phyloP scores from a whole-genome alignment of 2,797 vertebrate species.

The Pseudocheirus occidentalis region DNA sequence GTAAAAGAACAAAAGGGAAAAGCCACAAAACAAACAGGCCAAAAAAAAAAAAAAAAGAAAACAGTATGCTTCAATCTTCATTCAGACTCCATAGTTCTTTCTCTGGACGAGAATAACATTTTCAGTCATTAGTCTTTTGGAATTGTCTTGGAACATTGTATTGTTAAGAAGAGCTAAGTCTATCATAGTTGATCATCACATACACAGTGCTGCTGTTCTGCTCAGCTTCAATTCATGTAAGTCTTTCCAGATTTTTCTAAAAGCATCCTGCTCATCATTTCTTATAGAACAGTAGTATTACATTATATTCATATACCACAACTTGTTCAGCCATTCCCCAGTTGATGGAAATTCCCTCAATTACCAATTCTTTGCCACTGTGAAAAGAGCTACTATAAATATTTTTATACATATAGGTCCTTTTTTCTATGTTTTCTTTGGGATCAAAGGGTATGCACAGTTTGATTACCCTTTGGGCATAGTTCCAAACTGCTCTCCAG shows the following conservation, averaged over 20 bases:
- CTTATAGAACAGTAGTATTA: background rate
- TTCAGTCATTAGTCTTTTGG: background rate
- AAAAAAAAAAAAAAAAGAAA: background rate
- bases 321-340: background rate
- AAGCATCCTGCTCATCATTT: background rate
- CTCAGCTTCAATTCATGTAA: background rate
- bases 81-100: background rate
- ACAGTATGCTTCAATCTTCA: background rate
- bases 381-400: background rate
- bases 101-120: background rate
- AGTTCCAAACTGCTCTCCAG: background rate
- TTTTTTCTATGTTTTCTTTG: background rate
- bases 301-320: background rate
- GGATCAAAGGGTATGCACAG: background rate
- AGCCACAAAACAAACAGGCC: background rate
- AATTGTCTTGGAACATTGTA: background rate
- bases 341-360: background rate
- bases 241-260: background rate
- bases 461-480: background rate
- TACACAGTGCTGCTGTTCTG: background rate
- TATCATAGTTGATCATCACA: background rate
- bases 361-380: background rate
- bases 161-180: background rate
- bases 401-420: background rate
- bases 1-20: background rate